phyloP scores from a whole-genome alignment of 2,797 vertebrate species.

The Morus bassanus region DNA sequence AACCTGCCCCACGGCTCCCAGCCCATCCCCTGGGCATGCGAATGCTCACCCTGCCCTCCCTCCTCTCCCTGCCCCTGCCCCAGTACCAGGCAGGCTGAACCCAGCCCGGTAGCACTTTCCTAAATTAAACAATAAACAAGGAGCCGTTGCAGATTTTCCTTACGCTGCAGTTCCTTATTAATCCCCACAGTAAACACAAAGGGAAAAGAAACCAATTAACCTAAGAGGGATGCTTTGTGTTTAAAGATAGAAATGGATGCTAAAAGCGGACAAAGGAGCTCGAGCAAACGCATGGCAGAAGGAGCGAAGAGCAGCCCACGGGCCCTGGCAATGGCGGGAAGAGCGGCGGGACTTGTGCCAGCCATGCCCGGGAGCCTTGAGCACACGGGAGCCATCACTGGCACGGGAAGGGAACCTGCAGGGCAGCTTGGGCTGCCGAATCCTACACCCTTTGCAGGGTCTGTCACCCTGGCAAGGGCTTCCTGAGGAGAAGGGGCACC shows the following conservation, averaged over 20 bases:
- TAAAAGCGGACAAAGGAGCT: neutral
- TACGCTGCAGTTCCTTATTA: conserved; percentile 53
- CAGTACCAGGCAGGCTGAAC: neutral
- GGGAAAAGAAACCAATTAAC: conserved; percentile 8
- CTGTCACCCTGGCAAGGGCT: neutral
- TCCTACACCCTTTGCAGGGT: neutral
- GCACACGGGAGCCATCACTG: neutral
- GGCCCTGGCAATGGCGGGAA: neutral
- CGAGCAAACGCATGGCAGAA: rapidly evolving
- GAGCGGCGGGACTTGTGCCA: neutral
- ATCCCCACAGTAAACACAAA: conserved; percentile 60
- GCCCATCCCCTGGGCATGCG: neutral
- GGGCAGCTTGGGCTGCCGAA: neutral
- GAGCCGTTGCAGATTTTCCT: conserved; percentile 30
- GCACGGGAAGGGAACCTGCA: neutral
- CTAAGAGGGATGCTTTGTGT: conserved; percentile 18
- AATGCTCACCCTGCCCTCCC: neutral
- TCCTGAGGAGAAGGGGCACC: neutral
- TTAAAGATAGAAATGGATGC: conserved; percentile 16
- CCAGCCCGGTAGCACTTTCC: conserved; percentile 4
- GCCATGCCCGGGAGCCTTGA: neutral
- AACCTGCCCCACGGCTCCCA: no score
- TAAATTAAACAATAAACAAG: conserved; percentile 64
- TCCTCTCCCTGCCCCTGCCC: neutral
- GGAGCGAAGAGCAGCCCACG: neutral